A percentile compares a stretch with the other conserved stretches of the same genome.
phyloP scores from a whole-genome alignment of 2,888 invertebrate species.

The Hyppa rectilinea region DNA sequence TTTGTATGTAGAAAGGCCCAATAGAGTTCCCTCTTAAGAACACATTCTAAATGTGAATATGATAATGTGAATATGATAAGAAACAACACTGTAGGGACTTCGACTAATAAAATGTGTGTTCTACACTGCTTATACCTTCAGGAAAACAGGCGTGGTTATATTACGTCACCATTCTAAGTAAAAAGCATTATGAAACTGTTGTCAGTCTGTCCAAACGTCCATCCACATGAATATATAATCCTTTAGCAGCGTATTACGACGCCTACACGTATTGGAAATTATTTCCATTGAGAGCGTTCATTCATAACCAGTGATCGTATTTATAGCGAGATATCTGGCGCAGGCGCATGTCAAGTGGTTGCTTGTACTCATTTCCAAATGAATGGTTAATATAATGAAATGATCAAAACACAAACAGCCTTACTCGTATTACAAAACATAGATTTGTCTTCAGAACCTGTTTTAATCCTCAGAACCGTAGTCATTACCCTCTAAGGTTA shows the following conservation, averaged over 20 bases:
- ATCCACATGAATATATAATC: conserved; percentile 48
- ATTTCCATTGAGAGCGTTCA: conserved; percentile 57
- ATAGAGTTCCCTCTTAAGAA: too few relatives aligned
- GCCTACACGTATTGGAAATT: conserved; percentile 39
- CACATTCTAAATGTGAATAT: too few relatives aligned
- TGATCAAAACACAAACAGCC: background rate
- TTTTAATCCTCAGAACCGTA: background rate
- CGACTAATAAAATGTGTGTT: conserved; percentile 2
- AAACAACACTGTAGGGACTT: background rate
- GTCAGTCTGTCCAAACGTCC: conserved; percentile 22
- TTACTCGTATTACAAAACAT: background rate
- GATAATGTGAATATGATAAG: too few relatives aligned
- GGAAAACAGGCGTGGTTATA: background rate
- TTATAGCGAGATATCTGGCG: conserved; percentile 62
- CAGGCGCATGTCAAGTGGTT: conserved; percentile 47
- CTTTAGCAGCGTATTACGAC: conserved; percentile 32
- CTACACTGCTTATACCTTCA: background rate
- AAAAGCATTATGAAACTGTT: conserved; percentile 14
- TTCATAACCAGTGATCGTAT: conserved; percentile 57
- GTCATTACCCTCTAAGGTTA: too few relatives aligned
- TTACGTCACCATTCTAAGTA: background rate
- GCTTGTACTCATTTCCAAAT: conserved; percentile 31
- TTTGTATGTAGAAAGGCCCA: too few relatives aligned
- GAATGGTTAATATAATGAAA: conserved; percentile 13
- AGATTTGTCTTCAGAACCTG: background rate